Percentiles rank a stretch among this genome's conserved stretches.
Conservation (phyloP, 2,888 invertebrate genomes). For the Caprella mutica region DNA sequence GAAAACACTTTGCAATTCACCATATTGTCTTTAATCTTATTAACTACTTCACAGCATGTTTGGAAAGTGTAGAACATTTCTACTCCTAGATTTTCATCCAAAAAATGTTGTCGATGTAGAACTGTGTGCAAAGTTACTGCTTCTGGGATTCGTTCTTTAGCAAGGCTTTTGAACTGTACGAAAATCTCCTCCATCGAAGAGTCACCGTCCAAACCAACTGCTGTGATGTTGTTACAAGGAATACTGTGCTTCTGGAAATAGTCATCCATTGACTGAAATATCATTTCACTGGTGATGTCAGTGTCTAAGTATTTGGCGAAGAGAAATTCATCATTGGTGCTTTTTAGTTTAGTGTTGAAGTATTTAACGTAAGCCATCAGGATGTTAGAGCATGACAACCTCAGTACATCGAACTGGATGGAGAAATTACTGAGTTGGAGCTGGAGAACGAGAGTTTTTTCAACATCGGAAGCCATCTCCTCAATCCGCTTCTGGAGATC, state of each 20-base stretch:
- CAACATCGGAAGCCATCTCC: slow-evolving; percentile 13
- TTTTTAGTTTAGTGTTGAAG: slow-evolving; percentile 11
- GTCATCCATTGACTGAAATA: slow-evolving; percentile 16
- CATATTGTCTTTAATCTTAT: neutral
- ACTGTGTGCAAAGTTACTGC: too few relatives aligned
- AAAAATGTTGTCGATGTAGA: slow-evolving; percentile 7
- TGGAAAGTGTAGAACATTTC: neutral
- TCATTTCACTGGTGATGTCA: slow-evolving; percentile 17
- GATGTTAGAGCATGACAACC: slow-evolving; percentile 5
- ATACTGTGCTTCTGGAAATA: slow-evolving; percentile 15
- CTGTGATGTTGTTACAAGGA: slow-evolving; percentile 18
- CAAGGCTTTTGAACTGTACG: too few relatives aligned
- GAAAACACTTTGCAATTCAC: neutral
- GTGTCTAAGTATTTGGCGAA: slow-evolving; percentile 11
- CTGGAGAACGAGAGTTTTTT: slow-evolving; percentile 10
- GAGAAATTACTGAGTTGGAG: slow-evolving; percentile 12
- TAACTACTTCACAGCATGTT: neutral
- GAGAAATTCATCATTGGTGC: too few relatives aligned
- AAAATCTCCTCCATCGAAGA: too few relatives aligned
- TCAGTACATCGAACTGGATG: slow-evolving; percentile 10
- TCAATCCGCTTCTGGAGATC: slow-evolving; percentile 8
- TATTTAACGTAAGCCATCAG: slow-evolving; percentile 15
- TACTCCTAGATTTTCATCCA: slow-evolving; percentile 1
- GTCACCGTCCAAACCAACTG: too few relatives aligned
- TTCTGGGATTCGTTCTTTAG: too few relatives aligned